Conservation (phyloP, 1,140 invertebrate genomes). For the Hylaeus anthracinus region DNA sequence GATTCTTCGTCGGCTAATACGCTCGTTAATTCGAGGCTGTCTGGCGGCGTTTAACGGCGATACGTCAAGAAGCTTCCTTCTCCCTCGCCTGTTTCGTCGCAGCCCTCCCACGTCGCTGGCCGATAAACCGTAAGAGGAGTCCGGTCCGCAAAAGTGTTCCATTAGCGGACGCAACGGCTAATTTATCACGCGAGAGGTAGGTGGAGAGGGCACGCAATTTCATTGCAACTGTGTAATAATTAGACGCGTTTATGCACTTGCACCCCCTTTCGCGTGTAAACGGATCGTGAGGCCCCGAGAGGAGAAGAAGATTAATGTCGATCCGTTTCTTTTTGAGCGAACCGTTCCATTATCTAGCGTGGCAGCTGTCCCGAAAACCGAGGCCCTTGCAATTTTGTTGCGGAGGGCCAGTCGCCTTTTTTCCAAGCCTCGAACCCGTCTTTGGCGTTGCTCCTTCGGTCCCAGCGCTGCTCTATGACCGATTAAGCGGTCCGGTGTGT, state of each 20-base stretch:
- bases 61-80: background rate
- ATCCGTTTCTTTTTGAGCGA: constrained; percentile 2
- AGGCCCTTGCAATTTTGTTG: constrained; percentile 22
- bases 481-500: constrained; percentile 41
- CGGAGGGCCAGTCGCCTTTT: background rate
- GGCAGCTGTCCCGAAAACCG: constrained; percentile 5
- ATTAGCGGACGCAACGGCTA: constrained; percentile 23
- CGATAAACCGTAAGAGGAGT: constrained; percentile 13
- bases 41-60: background rate
- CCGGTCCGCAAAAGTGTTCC: constrained; percentile 32
- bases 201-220: constrained; percentile 18
- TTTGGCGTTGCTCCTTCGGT: background rate
- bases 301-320: constrained; percentile 25
- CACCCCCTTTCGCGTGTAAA: background rate
- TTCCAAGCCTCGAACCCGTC: constrained; percentile 31
- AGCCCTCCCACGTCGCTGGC: background rate
- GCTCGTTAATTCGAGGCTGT: constrained; percentile 10
- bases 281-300: background rate
- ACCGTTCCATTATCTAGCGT: constrained; percentile 26
- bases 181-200: background rate
- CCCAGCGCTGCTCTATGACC: constrained; percentile 20
- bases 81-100: background rate
- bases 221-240: constrained; percentile 32
- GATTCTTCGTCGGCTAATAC: background rate
- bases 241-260: constrained; percentile 25